Percentiles rank a stretch among this genome's conserved stretches.
Conservation (phyloP, 2,888 invertebrate genomes). For the Hypercompe scribonia region DNA sequence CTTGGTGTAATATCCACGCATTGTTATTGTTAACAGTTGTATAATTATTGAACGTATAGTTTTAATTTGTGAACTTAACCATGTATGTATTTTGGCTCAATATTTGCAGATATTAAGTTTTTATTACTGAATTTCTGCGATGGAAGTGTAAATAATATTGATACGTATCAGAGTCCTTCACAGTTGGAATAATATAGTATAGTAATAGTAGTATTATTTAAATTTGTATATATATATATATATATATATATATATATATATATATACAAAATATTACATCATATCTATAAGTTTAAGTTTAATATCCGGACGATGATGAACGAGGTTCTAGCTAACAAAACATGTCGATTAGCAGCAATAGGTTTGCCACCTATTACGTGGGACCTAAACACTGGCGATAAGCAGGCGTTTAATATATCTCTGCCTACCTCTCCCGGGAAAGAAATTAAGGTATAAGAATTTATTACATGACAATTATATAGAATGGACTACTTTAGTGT, state of each 20-base stretch:
- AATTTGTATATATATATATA: no score
- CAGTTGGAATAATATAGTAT: background rate
- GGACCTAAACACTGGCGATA: no score
- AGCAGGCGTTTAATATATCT: no score
- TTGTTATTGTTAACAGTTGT: conserved; percentile 31
- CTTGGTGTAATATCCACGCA: conserved; percentile 31
- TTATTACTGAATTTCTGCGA: background rate
- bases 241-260: no score
- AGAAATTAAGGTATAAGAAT: background rate
- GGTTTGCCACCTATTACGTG: no score
- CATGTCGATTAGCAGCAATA: no score
- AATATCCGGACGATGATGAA: no score
- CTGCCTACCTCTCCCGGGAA: no score
- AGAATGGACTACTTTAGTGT: conserved; percentile 24
- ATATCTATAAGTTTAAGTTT: no score
- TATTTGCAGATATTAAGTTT: conserved; percentile 24
- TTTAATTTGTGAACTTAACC: conserved; percentile 40
- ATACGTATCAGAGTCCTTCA: background rate
- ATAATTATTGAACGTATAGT: conserved; percentile 37
- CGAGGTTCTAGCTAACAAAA: no score
- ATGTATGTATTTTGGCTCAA: conserved; percentile 30
- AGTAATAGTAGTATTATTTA: no score
- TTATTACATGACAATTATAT: conserved; percentile 15
- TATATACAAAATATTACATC: no score
- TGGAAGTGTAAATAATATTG: background rate